A percentile compares a stretch with the other conserved stretches of the same genome.
These are phyloP conservation scores for Rotaria macrura DNA, from an alignment of 2,888 invertebrate genomes.

Conservation along the genomic window DNA sequence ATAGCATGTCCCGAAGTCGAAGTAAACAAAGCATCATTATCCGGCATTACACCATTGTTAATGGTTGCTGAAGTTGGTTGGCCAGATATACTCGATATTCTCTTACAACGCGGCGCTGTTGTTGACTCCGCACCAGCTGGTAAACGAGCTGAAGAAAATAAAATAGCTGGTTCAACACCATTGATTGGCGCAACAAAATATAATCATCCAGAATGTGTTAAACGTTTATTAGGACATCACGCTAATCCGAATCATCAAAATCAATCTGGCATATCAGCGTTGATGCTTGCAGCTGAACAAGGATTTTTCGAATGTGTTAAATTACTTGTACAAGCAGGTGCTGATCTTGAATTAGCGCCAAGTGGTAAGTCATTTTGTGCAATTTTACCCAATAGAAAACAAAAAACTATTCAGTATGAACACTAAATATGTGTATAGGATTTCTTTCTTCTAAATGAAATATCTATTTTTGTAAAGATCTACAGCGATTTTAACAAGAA, in stretches of 20 bases:
- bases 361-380: background rate
- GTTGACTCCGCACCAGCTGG: constrained; percentile 34
- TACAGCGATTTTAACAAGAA: no score
- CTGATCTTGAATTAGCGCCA: constrained; percentile 33
- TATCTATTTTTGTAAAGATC: no score
- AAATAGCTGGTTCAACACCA: constrained; percentile 34
- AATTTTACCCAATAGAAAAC: no score
- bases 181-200: constrained; percentile 34
- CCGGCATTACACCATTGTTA: constrained; percentile 34
- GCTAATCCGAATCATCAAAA: constrained; percentile 35
- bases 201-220: constrained; percentile 33
- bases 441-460: no score
- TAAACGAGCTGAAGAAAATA: constrained; percentile 30
- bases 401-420: no score
- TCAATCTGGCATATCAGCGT: constrained; percentile 33
- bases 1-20: constrained; percentile 29
- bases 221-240: constrained; percentile 24
- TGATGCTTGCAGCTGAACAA: constrained; percentile 34
- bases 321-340: constrained; percentile 25
- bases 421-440: no score
- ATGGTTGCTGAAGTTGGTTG: constrained; percentile 35
- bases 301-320: constrained; percentile 32
- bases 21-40: constrained; percentile 33
- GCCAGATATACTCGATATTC: constrained; percentile 33
- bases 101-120: constrained; percentile 28